A percentile compares a stretch with the other conserved stretches of the same genome.
These are phyloP conservation scores for Drosophila cognata DNA, from an alignment of 2,888 invertebrate species.

Conservation along the genomic window DNA sequence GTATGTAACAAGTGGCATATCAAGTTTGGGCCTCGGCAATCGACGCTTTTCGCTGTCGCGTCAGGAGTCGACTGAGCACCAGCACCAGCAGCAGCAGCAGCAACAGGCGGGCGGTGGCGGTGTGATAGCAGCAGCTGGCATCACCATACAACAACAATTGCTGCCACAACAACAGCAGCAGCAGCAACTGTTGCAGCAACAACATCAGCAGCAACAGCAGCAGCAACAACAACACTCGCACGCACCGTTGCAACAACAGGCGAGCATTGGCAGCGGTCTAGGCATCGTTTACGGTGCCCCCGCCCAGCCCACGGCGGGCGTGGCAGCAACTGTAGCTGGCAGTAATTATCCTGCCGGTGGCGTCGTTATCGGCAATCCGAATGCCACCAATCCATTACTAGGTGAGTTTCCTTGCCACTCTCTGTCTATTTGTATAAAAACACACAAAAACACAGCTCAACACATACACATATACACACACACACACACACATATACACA, in stretches of 20 bases:
- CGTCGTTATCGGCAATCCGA: slow-evolving; percentile 82
- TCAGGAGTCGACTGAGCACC: slow-evolving; percentile 87
- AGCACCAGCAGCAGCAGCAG: slow-evolving; percentile 2
- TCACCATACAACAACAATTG: slow-evolving; percentile 21
- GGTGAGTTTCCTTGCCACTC: slow-evolving; percentile 67
- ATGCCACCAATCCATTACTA: slow-evolving; percentile 82
- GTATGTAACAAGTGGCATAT: slow-evolving; percentile 94
- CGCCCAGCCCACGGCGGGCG: slow-evolving; percentile 62
- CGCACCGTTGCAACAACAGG: slow-evolving; percentile 67
- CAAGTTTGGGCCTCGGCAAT: slow-evolving; percentile 91
- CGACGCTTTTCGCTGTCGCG: slow-evolving; percentile 90
- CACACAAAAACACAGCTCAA: neutral
- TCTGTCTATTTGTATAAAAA: slow-evolving; percentile 3
- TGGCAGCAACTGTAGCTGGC: slow-evolving; percentile 43
- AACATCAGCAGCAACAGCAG: slow-evolving; percentile 33
- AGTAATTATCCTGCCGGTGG: slow-evolving; percentile 76
- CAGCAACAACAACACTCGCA: slow-evolving; percentile 46
- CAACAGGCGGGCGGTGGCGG: slow-evolving; percentile 55
- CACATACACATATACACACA: neutral
- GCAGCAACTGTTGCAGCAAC: slow-evolving; percentile 42
- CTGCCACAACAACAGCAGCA: slow-evolving; percentile 24
- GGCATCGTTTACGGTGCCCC: slow-evolving; percentile 65
- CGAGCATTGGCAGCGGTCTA: slow-evolving; percentile 64
- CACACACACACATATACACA: slow-evolving; percentile 1
- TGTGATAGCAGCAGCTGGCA: slow-evolving; percentile 28